Base-by-base conservation (phyloP, 2,113 vertebrate species). In the Neogobius melanostomus region DNA sequence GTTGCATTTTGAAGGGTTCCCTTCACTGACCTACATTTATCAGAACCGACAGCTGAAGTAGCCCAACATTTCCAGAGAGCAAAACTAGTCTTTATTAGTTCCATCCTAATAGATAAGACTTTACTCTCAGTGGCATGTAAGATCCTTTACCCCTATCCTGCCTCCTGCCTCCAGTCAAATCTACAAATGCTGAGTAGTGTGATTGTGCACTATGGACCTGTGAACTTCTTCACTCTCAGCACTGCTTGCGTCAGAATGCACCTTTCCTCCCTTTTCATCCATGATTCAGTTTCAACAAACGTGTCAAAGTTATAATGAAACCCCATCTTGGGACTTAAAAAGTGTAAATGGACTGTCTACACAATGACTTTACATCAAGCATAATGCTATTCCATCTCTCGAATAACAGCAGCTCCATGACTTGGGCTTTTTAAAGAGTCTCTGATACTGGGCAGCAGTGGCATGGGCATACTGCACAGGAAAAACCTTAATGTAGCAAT, bases 21-120 rank as follows among this genome's bases (percentile, higher is more conserved):
- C 16, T 64, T 63, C 7, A 0, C 9, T 78, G 65, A 78, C 75
- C 80, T 75, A 72, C 66, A 72, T 75, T 21, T 57, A 45, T 51
- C 8, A 6, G 52, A 46, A 16, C 3, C 9, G 8, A 47, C 21
- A 72, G 46, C 17, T 63, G 28, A 17, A 69, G 57, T 36, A 44
- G n/a, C 14, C 8, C 0, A 50, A 14, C 43, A 36, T 1, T 43
- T 6, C 17, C 56, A 60, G 6, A 47, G 42, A 60, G 17, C 11
- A 56, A 56, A 28, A 21, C 17, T 28, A 28, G n/a, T n/a, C n/a
- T n/a, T n/a, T n/a, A n/a, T n/a, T n/a, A n/a, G n/a, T n/a, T n/a
- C n/a, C n/a, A 9, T 6, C 42, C 14, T 3, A 6, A 48, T 69
- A 65, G 21, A 21, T 21, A 61, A 9, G 28, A 43, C 17, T 36